Base-by-base conservation (phyloP, 1,140 invertebrate species). In the Tetraneura akinire region DNA sequence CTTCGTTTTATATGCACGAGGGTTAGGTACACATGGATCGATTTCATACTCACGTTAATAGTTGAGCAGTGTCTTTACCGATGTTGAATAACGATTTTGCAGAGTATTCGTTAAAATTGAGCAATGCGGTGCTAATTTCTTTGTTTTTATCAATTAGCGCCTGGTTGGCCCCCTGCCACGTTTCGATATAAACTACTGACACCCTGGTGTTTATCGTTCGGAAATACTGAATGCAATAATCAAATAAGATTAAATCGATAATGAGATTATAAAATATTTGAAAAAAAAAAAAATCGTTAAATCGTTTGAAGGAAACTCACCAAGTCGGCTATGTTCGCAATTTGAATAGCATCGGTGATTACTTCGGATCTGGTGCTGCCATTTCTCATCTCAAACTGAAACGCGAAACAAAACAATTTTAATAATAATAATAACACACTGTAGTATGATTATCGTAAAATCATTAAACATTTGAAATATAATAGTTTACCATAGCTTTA, bases 281-380 rank as follows among this genome's bases (percentile, higher is more conserved):
- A 57, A 32, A 78, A 55, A 37, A 53, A 42, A 4, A 49, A 23
- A 23, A 1, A 23, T 8, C n/a, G n/a, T n/a, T n/a, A n/a, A n/a
- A 14, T 14, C 13, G 45, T n/a, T n/a, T 62, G 26, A 18, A 1
- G 9, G 26, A 14, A 53, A 89, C 92, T 91, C 86, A 96, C 95
- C 91, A 97, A 88, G 89, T 98, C 96, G 78, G 95, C 95, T 86
- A 97, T 97, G 87, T 98, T 98, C 70, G 95, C 95, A 82, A 97
- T 94, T 89, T 97, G 95, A 85, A 98, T 93, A 70, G 95, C 94
- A 87, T 97, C 96, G 84, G 95, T 93, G 80, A 97, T 92, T 74
- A 97, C 94, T 86, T 97, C 93, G 10, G 91, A 89, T 81, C 95
- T 88, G 53, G 92, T 94, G 85, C 93, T 96, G 81, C 94, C 93